Percentiles rank a stretch among this genome's conserved stretches.
phyloP scores from a whole-genome alignment of 2,888 invertebrate genomes.

The Abscondita cerata region DNA sequence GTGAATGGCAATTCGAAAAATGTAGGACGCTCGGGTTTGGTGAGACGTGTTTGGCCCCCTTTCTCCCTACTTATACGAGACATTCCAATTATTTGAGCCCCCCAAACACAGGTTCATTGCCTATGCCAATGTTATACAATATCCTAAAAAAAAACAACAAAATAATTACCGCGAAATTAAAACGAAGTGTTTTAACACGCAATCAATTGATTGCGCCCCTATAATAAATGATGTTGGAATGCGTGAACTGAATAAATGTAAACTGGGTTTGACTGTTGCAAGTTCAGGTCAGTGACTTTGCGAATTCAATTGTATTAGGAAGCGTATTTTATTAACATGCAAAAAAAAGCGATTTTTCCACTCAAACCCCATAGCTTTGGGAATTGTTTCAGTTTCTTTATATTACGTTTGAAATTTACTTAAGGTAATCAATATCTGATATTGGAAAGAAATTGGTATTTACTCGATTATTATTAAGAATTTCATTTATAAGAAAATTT shows the following conservation, averaged over 20 bases:
- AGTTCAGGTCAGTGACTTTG: slow-evolving; percentile 29
- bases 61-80: slow-evolving; percentile 20
- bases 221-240: slow-evolving; percentile 17
- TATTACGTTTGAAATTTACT: too few species aligned
- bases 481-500: slow-evolving; percentile 1
- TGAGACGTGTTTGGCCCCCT: slow-evolving; percentile 36
- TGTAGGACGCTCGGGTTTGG: slow-evolving; percentile 41
- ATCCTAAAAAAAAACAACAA: neutral
- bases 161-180: too few species aligned
- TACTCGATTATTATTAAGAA: slow-evolving; percentile 9
- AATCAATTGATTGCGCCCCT: slow-evolving; percentile 19
- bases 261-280: slow-evolving; percentile 18
- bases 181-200: neutral
- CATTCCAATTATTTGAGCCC: slow-evolving; percentile 11
- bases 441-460: slow-evolving; percentile 11
- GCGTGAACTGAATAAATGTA: slow-evolving; percentile 22
- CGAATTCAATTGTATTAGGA: slow-evolving; percentile 17
- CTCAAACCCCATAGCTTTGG: slow-evolving; percentile 2
- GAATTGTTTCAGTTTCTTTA: neutral
- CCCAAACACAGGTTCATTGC: slow-evolving; percentile 36
- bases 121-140: slow-evolving; percentile 34
- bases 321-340: slow-evolving; percentile 19
- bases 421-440: neutral
- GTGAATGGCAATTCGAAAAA: slow-evolving; percentile 44
- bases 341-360: slow-evolving; percentile 12